Percentiles rank a stretch among this genome's conserved stretches.
phyloP scores from a whole-genome alignment of 92 coral and sea anemone species.

The Phenganax stokvisi region DNA sequence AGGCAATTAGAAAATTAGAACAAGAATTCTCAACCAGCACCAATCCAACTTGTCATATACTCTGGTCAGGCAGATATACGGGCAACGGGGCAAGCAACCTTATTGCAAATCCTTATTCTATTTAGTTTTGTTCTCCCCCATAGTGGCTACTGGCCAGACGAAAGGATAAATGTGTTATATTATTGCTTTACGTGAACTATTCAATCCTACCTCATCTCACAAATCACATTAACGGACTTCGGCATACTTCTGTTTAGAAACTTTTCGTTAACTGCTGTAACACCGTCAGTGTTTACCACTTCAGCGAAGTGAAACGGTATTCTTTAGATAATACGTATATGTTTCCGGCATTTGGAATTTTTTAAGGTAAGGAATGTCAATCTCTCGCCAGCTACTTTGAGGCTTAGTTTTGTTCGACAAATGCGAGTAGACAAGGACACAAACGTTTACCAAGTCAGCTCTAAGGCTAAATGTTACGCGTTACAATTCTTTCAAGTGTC shows the following conservation, averaged over 20 bases:
- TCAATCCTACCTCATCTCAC: slow-evolving; percentile 26
- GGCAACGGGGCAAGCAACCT: no score
- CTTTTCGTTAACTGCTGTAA: neutral
- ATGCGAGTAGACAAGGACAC: neutral
- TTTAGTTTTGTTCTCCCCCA: neutral
- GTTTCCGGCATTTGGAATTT: neutral
- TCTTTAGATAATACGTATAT: neutral
- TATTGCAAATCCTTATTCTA: no score
- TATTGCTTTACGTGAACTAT: neutral
- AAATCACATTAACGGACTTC: slow-evolving; percentile 21
- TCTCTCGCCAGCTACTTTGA: slow-evolving; percentile 22
- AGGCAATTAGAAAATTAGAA: no score
- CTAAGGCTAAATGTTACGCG: neutral
- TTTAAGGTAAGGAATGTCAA: neutral
- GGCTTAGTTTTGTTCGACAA: neutral
- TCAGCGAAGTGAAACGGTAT: neutral
- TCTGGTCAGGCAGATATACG: no score
- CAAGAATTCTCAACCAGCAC: no score
- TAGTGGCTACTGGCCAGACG: neutral
- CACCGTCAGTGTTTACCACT: neutral
- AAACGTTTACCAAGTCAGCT: neutral
- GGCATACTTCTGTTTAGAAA: slow-evolving; percentile 1
- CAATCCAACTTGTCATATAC: no score
- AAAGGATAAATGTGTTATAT: neutral
- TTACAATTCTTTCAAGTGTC: no score